phyloP scores from a whole-genome alignment of 2,113 vertebrate species.

The Myiopsitta monachus region DNA sequence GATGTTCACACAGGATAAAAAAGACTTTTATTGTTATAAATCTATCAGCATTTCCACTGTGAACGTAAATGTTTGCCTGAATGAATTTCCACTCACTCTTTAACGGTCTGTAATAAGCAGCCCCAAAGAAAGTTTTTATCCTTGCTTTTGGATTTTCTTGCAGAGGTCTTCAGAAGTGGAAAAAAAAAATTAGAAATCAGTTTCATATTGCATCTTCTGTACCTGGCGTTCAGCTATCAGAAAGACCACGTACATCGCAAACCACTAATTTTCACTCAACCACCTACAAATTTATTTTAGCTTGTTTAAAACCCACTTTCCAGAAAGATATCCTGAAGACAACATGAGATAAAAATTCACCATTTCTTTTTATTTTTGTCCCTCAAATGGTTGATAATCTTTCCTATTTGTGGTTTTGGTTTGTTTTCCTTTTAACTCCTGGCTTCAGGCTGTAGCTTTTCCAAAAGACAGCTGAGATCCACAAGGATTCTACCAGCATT shows the following conservation, averaged over 20 bases:
- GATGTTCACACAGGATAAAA: background rate
- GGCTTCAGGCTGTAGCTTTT: background rate
- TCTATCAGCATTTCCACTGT: background rate
- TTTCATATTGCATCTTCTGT: background rate
- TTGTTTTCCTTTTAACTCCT: background rate
- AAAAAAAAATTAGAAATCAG: background rate
- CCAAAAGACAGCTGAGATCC: background rate
- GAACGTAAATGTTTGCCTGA: background rate
- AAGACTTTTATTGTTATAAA: background rate
- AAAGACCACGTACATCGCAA: background rate
- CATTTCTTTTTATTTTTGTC: background rate
- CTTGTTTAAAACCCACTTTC: background rate
- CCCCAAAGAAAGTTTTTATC: background rate
- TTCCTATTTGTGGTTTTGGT: background rate
- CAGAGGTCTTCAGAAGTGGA: background rate
- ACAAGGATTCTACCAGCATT: background rate
- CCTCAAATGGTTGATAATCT: background rate
- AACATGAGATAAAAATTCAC: background rate
- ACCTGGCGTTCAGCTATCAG: background rate
- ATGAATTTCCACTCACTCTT: background rate
- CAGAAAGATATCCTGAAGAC: background rate
- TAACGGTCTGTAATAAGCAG: background rate
- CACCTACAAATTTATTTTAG: background rate
- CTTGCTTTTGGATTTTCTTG: background rate
- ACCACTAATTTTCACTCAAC: background rate